Base-by-base conservation (phyloP, 2,797 vertebrate species). In the Chrosomus eos region DNA sequence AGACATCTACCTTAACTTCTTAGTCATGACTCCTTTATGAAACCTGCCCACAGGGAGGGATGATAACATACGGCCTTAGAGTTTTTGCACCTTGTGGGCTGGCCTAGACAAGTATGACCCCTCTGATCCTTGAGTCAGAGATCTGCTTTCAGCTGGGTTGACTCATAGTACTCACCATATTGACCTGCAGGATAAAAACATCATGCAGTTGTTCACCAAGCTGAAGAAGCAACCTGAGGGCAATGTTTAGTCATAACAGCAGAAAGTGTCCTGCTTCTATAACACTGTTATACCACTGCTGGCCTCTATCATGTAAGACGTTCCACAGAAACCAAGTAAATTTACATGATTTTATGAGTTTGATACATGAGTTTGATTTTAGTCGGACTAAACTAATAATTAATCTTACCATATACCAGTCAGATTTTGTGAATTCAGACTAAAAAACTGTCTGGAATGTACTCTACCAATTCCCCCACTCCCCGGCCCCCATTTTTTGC, bases 21-120 rank as follows among this genome's bases (percentile, higher is more conserved):
- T 70, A 75, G n/a, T 71, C 62, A 80, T 58, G 43, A 80, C 77
- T 84, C 76, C 70, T 83, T 74, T 86, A 83, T 71, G 76, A 87
- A 76, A 71, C 19, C 78, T 77, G 71, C 23, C 82, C n/a, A 1
- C 21, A 11, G 53, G 78, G 33, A 77, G 78, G 64, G 74, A 81
- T 71, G 80, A 72, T 60, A 77, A 77, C 79, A 85, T 60, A 77
- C 18, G 40, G 19, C 80, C 19, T 81, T 16, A 16, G 18, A 53
- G 67, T 53, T 81, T 87, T 33, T 77, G 26, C 14, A 21, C 71
- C 51, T 81, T 21, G 16, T 58, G 75, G 68, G 78, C 82, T 75
- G 78, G 73, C 82, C 48, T 73, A 60, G 60, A 62, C 48, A 43
- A 64, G 66, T 53, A 19, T 77, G 66, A 87, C 66, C 64, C 60